Evolutionary conservation across 2,113 vertebrate genomes (phyloP).

Genomic region (Archocentrus centrarchus): DNA sequence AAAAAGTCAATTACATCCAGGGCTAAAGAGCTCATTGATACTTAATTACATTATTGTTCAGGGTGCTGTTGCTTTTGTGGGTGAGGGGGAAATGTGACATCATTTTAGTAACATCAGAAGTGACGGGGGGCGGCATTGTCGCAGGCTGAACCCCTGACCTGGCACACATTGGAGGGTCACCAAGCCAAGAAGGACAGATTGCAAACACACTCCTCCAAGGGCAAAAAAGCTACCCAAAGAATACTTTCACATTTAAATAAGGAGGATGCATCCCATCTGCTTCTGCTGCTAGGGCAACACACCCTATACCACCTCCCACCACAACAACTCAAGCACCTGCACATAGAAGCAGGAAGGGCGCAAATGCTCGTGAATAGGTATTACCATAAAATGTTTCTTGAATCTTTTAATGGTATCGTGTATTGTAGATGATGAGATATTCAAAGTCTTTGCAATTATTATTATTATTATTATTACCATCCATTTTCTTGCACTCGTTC

Average conservation of each 20-base stretch:
- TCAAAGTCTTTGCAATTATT: no score
- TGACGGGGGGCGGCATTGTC: conserved; percentile 49
- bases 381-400: no score
- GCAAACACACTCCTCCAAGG: conserved; percentile 78
- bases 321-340: background rate
- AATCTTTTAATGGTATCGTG: background rate
- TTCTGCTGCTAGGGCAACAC: background rate
- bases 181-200: conserved; percentile 83
- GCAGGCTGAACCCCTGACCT: conserved; percentile 48
- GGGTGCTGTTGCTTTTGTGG: conserved; percentile 32
- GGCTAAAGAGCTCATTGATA: conserved; percentile 93
- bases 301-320: background rate
- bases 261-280: conserved; percentile 68
- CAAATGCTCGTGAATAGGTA: background rate
- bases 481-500: no score
- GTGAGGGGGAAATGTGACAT: conserved; percentile 68
- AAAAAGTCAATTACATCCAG: conserved; percentile 92
- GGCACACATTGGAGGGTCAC: conserved; percentile 73
- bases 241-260: conserved; percentile 90
- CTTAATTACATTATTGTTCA: conserved; percentile 92
- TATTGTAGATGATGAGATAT: background rate
- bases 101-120: conserved; percentile 49
- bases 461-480: background rate
- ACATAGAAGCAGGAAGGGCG: background rate
- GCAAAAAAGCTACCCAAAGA: conserved; percentile 50